Evolutionary conservation across 1,140 invertebrate genomes (phyloP).

Genomic region (Melipona quadrifasciata): DNA sequence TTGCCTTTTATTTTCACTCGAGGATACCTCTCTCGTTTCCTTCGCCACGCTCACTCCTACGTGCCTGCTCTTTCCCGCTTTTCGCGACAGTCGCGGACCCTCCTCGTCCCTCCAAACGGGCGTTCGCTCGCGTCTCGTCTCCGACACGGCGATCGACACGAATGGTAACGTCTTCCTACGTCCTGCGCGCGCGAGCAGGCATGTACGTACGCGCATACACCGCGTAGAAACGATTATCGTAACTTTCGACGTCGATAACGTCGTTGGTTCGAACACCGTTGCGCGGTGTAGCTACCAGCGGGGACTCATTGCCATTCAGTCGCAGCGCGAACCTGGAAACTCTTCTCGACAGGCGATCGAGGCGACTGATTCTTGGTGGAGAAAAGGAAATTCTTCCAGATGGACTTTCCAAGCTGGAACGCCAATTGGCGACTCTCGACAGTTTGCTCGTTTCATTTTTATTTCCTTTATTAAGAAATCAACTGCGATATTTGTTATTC

Average conservation of each 20-base stretch:
- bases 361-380: too few relatives aligned
- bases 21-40: background rate
- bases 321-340: background rate
- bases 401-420: too few relatives aligned
- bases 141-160: background rate
- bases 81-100: background rate
- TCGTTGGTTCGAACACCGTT: conserved; percentile 40
- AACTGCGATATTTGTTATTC: too few relatives aligned
- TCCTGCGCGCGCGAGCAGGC: conserved; percentile 6
- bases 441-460: too few relatives aligned
- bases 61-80: conserved; percentile 37
- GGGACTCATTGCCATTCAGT: conserved; percentile 32
- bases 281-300: conserved; percentile 9
- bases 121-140: background rate
- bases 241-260: conserved; percentile 61
- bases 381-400: too few relatives aligned
- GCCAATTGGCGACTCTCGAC: too few relatives aligned
- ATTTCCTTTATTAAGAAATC: too few relatives aligned
- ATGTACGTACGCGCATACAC: conserved; percentile 7
- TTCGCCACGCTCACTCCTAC: conserved; percentile 53
- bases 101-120: too few relatives aligned
- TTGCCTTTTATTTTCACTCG: conserved; percentile 7
- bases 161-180: conserved; percentile 43
- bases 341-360: too few relatives aligned
- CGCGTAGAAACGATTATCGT: conserved; percentile 62